Evolutionary conservation across 2,113 vertebrate species (phyloP).

Genomic region (Sus scrofa): DNA sequence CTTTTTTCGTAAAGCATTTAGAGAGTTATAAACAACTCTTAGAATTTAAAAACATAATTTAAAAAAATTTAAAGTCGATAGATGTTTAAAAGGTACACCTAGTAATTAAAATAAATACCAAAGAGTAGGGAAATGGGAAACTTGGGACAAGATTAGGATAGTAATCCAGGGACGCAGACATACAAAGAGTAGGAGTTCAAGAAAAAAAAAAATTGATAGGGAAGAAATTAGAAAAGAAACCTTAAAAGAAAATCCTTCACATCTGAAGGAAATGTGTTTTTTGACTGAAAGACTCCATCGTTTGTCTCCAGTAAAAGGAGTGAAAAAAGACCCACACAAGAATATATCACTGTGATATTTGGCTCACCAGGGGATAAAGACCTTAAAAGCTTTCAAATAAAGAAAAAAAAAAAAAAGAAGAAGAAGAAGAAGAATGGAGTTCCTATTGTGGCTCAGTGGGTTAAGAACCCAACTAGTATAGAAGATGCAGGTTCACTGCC

Average conservation of each 20-base stretch:
- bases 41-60: constrained; percentile 35
- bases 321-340: not conserved
- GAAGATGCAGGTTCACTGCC: too few relatives aligned
- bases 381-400: not conserved
- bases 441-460: too few relatives aligned
- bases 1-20: not conserved
- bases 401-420: not conserved
- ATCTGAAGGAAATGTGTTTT: constrained; percentile 6
- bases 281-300: not conserved
- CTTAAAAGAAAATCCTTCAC: not conserved
- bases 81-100: not conserved
- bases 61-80: constrained; percentile 23
- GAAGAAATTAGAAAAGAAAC: constrained; percentile 22
- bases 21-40: not conserved
- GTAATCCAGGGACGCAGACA: not conserved
- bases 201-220: constrained; percentile 1
- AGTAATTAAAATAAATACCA: constrained; percentile 45
- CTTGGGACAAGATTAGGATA: not conserved
- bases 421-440: not conserved
- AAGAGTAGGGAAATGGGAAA: not conserved
- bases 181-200: not conserved
- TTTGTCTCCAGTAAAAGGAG: not conserved
- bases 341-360: not conserved
- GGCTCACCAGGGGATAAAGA: not conserved
- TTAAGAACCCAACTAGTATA: too few relatives aligned